Conservation (phyloP, 92 coral and sea anemone species). For the Umimayanthus kanabou region DNA sequence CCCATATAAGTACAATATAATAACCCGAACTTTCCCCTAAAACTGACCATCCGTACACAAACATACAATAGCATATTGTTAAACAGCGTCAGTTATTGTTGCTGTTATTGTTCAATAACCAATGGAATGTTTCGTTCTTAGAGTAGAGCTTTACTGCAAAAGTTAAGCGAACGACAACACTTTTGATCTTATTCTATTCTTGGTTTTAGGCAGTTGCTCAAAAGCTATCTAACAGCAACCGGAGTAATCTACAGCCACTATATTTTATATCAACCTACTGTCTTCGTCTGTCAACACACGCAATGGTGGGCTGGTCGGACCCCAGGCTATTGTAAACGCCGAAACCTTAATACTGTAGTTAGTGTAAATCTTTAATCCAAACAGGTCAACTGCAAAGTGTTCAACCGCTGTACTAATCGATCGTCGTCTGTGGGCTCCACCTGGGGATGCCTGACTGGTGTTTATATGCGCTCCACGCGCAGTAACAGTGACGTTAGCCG, state of each 20-base stretch:
- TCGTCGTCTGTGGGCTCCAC: background rate
- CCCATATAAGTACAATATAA: too few species aligned
- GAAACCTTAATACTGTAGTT: conserved; percentile 52
- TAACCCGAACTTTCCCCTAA: too few species aligned
- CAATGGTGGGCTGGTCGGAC: conserved; percentile 40
- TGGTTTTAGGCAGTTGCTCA: too few species aligned
- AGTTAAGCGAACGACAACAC: too few species aligned
- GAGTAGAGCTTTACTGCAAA: too few species aligned
- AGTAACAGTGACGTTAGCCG: background rate
- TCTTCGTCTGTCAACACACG: conserved; percentile 62
- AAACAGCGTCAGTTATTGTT: too few species aligned
- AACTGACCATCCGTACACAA: too few species aligned
- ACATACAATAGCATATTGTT: too few species aligned
- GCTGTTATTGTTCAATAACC: too few species aligned
- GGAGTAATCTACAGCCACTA: background rate
- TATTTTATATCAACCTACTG: conserved; percentile 38
- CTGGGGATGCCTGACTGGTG: background rate
- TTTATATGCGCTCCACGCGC: background rate
- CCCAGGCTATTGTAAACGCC: conserved; percentile 50
- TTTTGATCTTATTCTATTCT: too few species aligned
- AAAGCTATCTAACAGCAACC: background rate
- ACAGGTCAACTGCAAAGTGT: background rate
- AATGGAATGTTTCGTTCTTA: too few species aligned
- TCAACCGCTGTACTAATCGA: background rate
- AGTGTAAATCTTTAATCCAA: conserved; percentile 58